Evolutionary conservation across 2,113 vertebrate species (phyloP).

Genomic region (Mustela lutreola): DNA sequence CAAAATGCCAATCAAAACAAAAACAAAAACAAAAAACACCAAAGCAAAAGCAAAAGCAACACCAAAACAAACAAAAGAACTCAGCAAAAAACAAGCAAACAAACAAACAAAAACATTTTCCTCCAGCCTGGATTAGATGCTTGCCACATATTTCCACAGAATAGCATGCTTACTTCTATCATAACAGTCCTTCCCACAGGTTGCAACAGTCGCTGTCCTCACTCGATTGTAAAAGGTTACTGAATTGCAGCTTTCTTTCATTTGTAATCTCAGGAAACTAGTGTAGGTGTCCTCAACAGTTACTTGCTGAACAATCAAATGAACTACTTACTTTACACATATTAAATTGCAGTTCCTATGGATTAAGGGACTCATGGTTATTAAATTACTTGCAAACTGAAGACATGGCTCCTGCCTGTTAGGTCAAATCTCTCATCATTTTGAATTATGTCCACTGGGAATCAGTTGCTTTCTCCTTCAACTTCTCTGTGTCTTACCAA

Average conservation of each 20-base stretch:
- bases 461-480: not conserved
- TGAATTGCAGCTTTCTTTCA: not conserved
- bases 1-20: not conserved
- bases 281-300: not conserved
- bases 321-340: not conserved
- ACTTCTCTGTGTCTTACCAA: not conserved
- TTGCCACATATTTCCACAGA: rapidly evolving
- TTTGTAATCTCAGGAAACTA: not conserved
- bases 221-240: not conserved
- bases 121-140: not conserved
- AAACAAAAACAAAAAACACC: not conserved
- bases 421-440: not conserved
- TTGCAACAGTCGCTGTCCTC: not conserved
- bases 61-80: not conserved
- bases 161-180: not conserved
- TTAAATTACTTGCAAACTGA: conserved; percentile 13
- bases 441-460: not conserved
- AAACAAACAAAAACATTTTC: not conserved
- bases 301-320: not conserved
- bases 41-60: too few species aligned
- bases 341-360: not conserved
- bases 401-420: not conserved
- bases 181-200: rapidly evolving
- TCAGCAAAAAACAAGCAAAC: not conserved
- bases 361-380: not conserved